Base-by-base conservation (phyloP, 2,113 vertebrate species). In the Gadus macrocephalus region DNA sequence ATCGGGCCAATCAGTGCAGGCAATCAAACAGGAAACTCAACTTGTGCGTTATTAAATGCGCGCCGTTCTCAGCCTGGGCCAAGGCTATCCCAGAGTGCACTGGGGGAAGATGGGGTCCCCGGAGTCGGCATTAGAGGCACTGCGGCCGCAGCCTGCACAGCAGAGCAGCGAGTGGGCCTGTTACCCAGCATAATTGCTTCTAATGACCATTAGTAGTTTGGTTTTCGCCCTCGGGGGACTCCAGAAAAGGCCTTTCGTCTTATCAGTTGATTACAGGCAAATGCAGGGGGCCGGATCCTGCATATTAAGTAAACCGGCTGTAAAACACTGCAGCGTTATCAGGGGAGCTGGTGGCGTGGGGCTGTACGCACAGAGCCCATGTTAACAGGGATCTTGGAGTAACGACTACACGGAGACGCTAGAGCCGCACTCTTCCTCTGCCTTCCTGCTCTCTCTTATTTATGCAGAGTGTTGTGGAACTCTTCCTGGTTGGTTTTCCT, bases 201-300 rank as follows among this genome's bases (percentile, higher is more conserved):
- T 93, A 93, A 93, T 92, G 88, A 92, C 89, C 91, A 92, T 92
- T 90, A 92, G 83, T 86, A 91, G 89, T 88, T 89, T 86, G 81
- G 83, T 88, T 91, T 89, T 83, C 87, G 85, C 85, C 87, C 90
- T 86, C 87, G 67, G 59, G 90, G 89, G 87, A 86, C 81, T 38
- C 62, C 31, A 83, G 82, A 89, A 90, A 90, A 88, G 83, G 86
- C 83, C 88, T 88, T 91, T 85, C 76, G 83, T 89, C 89, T 92
- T 92, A 91, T 90, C 89, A 91, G 90, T 89, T 90, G 90, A 92
- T 93, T 92, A 91, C 88, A 75, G 73, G 84, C 87, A 91, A 92
- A 91, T 87, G 86, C 87, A 85, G 85, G 63, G 81, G 86, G 84
- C 83, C 71, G 86, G 86, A 89, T 91, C 81, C 89, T 88, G 90